Evolutionary conservation across 2,113 vertebrate genomes (phyloP).

Genomic region (Cichladusa arquata): DNA sequence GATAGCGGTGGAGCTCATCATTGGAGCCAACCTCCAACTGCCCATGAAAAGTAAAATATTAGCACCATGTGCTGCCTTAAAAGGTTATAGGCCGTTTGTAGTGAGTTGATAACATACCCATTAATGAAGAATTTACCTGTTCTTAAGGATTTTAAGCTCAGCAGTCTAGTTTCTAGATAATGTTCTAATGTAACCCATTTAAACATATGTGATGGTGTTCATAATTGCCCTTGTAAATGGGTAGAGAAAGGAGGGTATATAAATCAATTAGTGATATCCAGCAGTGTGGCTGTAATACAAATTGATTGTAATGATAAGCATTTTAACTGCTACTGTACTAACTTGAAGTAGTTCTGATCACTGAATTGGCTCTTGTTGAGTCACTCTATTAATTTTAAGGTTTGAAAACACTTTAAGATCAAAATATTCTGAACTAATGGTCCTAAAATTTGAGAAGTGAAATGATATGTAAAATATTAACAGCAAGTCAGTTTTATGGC

Average conservation of each 20-base stretch:
- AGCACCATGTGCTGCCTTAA: background rate
- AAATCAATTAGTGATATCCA: conserved; percentile 65
- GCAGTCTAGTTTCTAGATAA: conserved; percentile 14
- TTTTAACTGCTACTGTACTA: conserved; percentile 35
- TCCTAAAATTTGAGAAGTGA: conserved; percentile 39
- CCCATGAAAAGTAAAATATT: conserved; percentile 31
- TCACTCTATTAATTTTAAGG: conserved; percentile 49
- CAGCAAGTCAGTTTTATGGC: conserved; percentile 54
- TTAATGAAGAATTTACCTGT: conserved; percentile 42
- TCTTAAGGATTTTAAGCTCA: conserved; percentile 52
- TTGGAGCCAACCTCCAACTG: conserved; percentile 12
- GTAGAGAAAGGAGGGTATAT: conserved; percentile 45
- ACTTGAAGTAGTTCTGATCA: conserved; percentile 39
- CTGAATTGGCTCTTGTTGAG: conserved; percentile 25
- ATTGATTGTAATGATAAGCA: conserved; percentile 59
- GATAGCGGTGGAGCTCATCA: background rate
- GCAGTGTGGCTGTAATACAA: conserved; percentile 51
- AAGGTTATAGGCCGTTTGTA: conserved; percentile 10
- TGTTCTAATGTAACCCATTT: conserved; percentile 42
- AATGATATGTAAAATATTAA: conserved; percentile 55
- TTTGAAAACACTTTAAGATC: conserved; percentile 14
- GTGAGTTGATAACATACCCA: background rate
- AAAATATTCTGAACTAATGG: conserved; percentile 19
- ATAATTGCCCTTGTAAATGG: conserved; percentile 65
- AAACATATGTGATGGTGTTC: conserved; percentile 38